Base-by-base conservation (phyloP, 2,888 invertebrate species). In the Caenorhabditis sinica region DNA sequence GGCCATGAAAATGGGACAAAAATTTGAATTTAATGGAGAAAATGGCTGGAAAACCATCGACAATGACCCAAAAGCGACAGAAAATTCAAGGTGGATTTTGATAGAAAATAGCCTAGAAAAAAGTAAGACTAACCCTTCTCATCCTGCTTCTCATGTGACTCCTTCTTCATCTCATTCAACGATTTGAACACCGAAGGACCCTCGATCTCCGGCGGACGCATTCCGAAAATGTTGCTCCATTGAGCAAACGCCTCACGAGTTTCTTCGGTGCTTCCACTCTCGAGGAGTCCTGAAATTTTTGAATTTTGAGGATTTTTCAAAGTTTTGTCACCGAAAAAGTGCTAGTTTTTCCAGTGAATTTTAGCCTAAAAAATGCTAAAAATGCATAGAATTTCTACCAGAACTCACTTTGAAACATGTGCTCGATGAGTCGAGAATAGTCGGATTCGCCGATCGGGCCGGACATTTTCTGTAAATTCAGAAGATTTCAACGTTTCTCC, bases 121-220 rank as follows among this genome's bases (percentile, higher is more conserved):
- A n/a, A n/a, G n/a, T n/a, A n/a, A n/a, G n/a, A n/a, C 56, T 36
- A 23, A 68, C 68, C 68, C 9, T 28, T 30, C 20, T 63, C 36
- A 23, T 71, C 43, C 36, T 79, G 79, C 0, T 33, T 43, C 6
- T 53, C 28, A 8, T 30, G 33, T 6, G 40, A n/a, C 33, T 79
- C 79, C 9, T 72, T 71, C 5, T 51, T 8, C 79, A 79, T 79
- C 30, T 4, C n/a, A 20, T 65, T 72, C 45, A 79, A 23, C 43
- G 61, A 40, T 36, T 79, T 79, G 53, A 56, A 53, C 20, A 71
- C 71, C 13, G 56, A 71, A 25, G 23, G 56, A 5, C 8, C 65
- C 13, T 9, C 51, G 4, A 53, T 15, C 25, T 36, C n/a, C 20
- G 8, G n/a, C 40, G 40, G 40, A 6, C 40, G 20, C 6, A 20